A percentile compares a stretch with the other conserved stretches of the same genome.
phyloP scores from a whole-genome alignment of 1,140 invertebrate species.

The Drosophila triauraria region DNA sequence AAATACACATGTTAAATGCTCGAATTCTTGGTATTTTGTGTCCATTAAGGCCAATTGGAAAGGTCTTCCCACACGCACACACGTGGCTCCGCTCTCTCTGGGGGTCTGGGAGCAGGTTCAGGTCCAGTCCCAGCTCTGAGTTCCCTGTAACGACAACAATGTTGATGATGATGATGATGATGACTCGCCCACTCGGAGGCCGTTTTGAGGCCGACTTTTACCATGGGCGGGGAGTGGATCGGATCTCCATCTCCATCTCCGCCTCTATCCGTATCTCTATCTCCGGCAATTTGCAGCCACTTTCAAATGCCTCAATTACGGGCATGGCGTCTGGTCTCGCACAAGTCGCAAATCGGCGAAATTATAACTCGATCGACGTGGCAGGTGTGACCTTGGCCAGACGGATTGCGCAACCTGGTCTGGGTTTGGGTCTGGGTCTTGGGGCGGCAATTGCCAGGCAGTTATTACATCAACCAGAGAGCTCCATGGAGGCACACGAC shows the following conservation, averaged over 20 bases:
- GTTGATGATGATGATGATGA: slow-evolving; percentile 11
- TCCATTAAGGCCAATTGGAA: slow-evolving; percentile 6
- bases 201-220: slow-evolving; percentile 31
- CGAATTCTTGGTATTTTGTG: neutral
- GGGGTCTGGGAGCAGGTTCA: slow-evolving; percentile 16
- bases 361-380: slow-evolving; percentile 54
- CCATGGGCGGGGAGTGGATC: slow-evolving; percentile 35
- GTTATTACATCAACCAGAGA: slow-evolving; percentile 50
- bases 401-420: slow-evolving; percentile 33
- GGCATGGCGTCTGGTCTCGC: slow-evolving; percentile 20
- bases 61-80: slow-evolving; percentile 29
- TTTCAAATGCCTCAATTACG: slow-evolving; percentile 60
- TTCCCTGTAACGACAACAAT: neutral
- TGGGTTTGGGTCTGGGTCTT: slow-evolving; percentile 33
- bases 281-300: slow-evolving; percentile 41
- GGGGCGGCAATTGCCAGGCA: slow-evolving; percentile 79
- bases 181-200: slow-evolving; percentile 38
- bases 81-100: neutral
- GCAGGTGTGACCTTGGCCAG: slow-evolving; percentile 49
- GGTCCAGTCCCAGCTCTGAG: neutral
- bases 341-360: slow-evolving; percentile 58
- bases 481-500: slow-evolving; percentile 22
- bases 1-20: neutral
- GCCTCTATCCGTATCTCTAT: too few relatives aligned
- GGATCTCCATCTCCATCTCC: slow-evolving; percentile 1